Evolutionary conservation across 1,140 invertebrate genomes (phyloP).

Genomic region (Drosophila carrolli): DNA sequence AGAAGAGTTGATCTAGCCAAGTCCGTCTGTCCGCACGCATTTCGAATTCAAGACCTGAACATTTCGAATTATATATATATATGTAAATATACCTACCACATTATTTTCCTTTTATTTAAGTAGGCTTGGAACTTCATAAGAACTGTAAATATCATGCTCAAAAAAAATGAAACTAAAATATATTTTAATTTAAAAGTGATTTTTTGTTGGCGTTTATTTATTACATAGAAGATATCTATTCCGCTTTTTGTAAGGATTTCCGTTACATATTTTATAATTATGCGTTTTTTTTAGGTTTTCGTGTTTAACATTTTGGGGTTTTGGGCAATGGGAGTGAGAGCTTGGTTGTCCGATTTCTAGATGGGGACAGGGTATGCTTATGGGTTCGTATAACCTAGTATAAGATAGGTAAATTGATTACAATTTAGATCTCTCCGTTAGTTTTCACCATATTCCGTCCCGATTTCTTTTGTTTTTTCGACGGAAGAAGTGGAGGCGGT

Average conservation of each 20-base stretch:
- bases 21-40: too few relatives aligned
- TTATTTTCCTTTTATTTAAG: background rate
- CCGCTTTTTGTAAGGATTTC: slow-evolving; percentile 30
- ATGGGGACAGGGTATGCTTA: slow-evolving; percentile 26
- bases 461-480: slow-evolving; percentile 19
- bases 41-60: too few relatives aligned
- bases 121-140: background rate
- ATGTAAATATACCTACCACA: too few relatives aligned
- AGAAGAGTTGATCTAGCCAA: too few relatives aligned
- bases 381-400: slow-evolving; percentile 51
- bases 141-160: background rate
- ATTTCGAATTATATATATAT: too few relatives aligned
- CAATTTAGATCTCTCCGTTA: slow-evolving; percentile 53
- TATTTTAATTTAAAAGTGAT: slow-evolving; percentile 30
- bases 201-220: slow-evolving; percentile 42
- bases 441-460: slow-evolving; percentile 10
- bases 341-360: slow-evolving; percentile 4
- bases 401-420: slow-evolving; percentile 74
- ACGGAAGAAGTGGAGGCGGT: slow-evolving; percentile 28
- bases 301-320: slow-evolving; percentile 38
- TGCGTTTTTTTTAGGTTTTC: slow-evolving; percentile 26
- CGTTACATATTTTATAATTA: slow-evolving; percentile 36
- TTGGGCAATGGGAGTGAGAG: slow-evolving; percentile 2
- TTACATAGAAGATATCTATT: slow-evolving; percentile 49
- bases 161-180: background rate